phyloP scores from a whole-genome alignment of 1,140 invertebrate species.

The Hydropsyche tenuis region DNA sequence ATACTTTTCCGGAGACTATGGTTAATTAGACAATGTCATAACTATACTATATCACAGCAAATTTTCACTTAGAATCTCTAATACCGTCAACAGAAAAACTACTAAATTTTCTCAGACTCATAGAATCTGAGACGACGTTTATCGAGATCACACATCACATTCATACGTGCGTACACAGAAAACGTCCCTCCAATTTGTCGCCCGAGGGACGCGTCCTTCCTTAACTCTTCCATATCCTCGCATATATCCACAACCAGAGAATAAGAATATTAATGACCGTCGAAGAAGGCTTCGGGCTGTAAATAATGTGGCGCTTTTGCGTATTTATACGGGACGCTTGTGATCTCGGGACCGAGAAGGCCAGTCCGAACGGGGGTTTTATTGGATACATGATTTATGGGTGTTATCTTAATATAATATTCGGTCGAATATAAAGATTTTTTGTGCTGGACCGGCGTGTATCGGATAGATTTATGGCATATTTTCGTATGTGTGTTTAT shows the following conservation, averaged over 20 bases:
- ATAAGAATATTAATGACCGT: conserved; percentile 22
- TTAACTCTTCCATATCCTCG: neutral
- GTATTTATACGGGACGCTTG: conserved; percentile 5
- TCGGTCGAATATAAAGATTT: conserved; percentile 31
- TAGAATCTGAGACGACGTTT: too few species aligned
- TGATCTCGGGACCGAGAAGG: conserved; percentile 4
- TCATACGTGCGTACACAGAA: too few species aligned
- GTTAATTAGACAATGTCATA: too few species aligned
- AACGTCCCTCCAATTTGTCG: too few species aligned
- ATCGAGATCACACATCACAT: too few species aligned
- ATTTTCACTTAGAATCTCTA: too few species aligned
- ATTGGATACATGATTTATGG: conserved; percentile 38
- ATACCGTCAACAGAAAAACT: too few species aligned
- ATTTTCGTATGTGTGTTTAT: conserved; percentile 28
- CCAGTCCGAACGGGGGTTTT: conserved; percentile 28
- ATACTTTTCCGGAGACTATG: too few species aligned
- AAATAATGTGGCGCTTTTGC: conserved; percentile 17
- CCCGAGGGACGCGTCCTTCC: too few species aligned
- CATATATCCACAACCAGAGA: neutral
- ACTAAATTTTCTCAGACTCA: too few species aligned
- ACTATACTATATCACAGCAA: too few species aligned
- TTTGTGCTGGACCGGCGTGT: conserved; percentile 14
- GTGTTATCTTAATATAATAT: conserved; percentile 37
- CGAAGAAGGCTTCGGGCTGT: conserved; percentile 11
- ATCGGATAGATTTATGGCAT: conserved; percentile 35